These are phyloP conservation scores for Streptopelia turtur DNA, from an alignment of 2,797 vertebrate species.

Conservation along the genomic window DNA sequence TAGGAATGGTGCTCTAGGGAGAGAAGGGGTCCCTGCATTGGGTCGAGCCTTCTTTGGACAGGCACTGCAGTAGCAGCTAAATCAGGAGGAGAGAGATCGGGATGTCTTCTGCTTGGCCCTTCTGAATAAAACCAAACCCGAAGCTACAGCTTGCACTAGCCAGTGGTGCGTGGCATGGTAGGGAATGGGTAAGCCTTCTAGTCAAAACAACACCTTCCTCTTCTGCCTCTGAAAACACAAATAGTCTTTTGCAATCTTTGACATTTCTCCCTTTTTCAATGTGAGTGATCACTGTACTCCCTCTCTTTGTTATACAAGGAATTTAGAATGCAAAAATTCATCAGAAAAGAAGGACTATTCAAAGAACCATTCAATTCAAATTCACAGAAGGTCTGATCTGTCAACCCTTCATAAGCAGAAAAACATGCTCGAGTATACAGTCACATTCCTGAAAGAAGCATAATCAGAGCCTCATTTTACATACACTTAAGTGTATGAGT, in stretches of 20 bases:
- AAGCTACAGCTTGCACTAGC: not conserved
- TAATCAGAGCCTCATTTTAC: not conserved
- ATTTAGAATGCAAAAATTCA: not conserved
- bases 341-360: not conserved
- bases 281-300: not conserved
- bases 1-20: not conserved
- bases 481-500: not conserved
- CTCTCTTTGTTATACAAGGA: not conserved
- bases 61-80: not conserved
- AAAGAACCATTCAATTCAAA: not conserved
- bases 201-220: not conserved
- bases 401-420: not conserved
- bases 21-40: not conserved
- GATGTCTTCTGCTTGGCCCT: not conserved
- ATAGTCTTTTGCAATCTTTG: not conserved
- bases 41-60: not conserved
- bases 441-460: not conserved
- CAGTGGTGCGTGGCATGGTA: fast-evolving
- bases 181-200: not conserved
- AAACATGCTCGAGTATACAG: not conserved
- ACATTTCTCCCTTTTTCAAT: not conserved
- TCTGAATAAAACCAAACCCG: not conserved
- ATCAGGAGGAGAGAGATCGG: not conserved
- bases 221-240: not conserved
- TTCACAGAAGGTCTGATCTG: not conserved